Base-by-base conservation (phyloP, 2,113 vertebrate genomes). In the Scytalopus superciliaris region DNA sequence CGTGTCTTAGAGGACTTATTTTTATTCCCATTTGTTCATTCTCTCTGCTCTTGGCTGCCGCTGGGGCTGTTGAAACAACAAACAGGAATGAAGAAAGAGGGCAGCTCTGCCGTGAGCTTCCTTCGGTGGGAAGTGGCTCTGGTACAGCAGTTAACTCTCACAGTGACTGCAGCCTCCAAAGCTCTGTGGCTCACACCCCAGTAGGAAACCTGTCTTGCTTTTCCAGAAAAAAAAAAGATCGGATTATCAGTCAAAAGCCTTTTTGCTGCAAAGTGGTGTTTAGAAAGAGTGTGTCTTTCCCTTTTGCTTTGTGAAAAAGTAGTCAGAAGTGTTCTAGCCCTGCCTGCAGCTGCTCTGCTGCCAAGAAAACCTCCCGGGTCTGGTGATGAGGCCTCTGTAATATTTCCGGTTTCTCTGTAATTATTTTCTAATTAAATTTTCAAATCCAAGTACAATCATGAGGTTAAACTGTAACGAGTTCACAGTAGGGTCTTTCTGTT, bases 351-450 rank as follows among this genome's bases (percentile, higher is more conserved):
- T 68, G 50, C 56, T 94, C 53, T 77, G 68, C 76, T 83, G 74
- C 92, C 92, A 93, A 78, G 80, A 86, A 95, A 95, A 74, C 76
- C 82, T 80, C 72, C 40, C 0, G 3, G 82, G 70, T 47, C 84
- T 70, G 81, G 45, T 62, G 87, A 64, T 57, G 91, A 89, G 68
- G 74, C 91, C 87, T 69, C 87, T 3, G n/a, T 50, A 81, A 82
- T 73, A 83, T 93, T 96, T 96, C 93, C 3, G 3, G 56, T 94
- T 92, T 79, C 63, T 85, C 79, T 70, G 74, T 87, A 87, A 95
- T 94, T 91, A 93, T 88, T 91, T 89, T 87, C 84, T 94, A 86
- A 96, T 78, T 56, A 84, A 85, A 83, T 90, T 96, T 94, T 81
- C 60, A 77, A 92, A 53, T 84, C 68, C 83, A 62, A 81, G 64